phyloP scores from a whole-genome alignment of 1,140 invertebrate genomes.

The Drosophila arizonae region DNA sequence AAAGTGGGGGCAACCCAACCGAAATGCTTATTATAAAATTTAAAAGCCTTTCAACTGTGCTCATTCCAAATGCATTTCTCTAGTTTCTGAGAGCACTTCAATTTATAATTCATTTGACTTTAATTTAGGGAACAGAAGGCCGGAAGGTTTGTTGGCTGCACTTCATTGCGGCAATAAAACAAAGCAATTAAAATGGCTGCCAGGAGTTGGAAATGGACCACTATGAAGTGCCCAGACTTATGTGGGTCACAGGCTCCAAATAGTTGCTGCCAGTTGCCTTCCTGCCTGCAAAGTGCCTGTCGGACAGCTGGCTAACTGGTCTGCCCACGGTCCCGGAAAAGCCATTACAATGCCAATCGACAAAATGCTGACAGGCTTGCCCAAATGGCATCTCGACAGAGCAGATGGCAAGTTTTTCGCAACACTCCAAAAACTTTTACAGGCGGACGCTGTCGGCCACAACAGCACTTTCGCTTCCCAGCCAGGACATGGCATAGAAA shows the following conservation, averaged over 20 bases:
- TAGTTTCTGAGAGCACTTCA: neutral
- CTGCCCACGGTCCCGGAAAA: constrained; percentile 30
- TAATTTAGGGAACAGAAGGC: neutral
- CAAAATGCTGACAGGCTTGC: constrained; percentile 61
- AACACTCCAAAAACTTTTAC: constrained; percentile 48
- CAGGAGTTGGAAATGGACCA: constrained; percentile 29
- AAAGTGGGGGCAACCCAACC: constrained; percentile 5
- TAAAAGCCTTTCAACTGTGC: constrained; percentile 12
- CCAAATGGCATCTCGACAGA: constrained; percentile 20
- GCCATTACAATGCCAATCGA: constrained; percentile 72
- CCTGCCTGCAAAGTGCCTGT: constrained; percentile 11
- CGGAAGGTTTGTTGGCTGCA: constrained; percentile 15
- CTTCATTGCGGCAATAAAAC: constrained; percentile 45
- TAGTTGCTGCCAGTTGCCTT: constrained; percentile 52
- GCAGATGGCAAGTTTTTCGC: constrained; percentile 32
- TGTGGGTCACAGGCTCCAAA: constrained; percentile 62
- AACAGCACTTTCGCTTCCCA: constrained; percentile 33
- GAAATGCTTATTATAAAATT: constrained; percentile 6
- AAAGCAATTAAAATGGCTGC: constrained; percentile 73
- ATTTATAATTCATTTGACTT: constrained; percentile 26
- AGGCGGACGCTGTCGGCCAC: constrained; percentile 33
- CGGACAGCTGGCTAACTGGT: neutral
- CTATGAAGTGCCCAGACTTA: constrained; percentile 44
- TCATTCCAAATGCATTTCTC: constrained; percentile 6
- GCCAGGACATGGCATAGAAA: constrained; percentile 14